A percentile compares a stretch with the other conserved stretches of the same genome.
Evolutionary conservation across 2,113 vertebrate genomes (phyloP).

Genomic region (Nannospalax galili): DNA sequence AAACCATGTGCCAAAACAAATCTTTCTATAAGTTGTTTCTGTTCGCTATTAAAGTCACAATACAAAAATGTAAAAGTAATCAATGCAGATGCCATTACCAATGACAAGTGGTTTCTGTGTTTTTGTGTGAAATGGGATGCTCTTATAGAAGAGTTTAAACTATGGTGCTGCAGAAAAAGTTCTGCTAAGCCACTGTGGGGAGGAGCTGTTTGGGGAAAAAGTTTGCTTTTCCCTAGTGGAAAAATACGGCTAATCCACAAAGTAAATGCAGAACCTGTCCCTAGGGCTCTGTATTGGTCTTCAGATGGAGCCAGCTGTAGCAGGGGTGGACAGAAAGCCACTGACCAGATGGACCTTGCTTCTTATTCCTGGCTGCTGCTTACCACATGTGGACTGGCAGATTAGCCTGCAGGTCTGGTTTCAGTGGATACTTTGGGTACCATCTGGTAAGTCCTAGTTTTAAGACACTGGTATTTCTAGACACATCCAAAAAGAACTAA

Average conservation of each 20-base stretch:
- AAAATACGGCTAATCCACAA: background rate
- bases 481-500: background rate
- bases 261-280: background rate
- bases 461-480: background rate
- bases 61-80: background rate
- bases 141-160: background rate
- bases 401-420: background rate
- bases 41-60: background rate
- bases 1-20: background rate
- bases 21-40: background rate
- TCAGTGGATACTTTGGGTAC: no score
- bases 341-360: no score
- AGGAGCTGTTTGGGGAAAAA: background rate
- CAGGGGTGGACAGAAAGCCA: fast-evolving
- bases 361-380: background rate
- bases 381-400: no score
- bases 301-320: background rate
- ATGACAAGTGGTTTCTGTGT: background rate
- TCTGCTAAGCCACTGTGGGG: background rate
- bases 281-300: background rate
- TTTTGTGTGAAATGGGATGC: background rate
- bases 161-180: background rate
- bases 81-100: background rate
- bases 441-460: background rate
- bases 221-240: no score